Evolutionary conservation across 2,797 vertebrate species (phyloP).

Genomic region (Meda fulgida): DNA sequence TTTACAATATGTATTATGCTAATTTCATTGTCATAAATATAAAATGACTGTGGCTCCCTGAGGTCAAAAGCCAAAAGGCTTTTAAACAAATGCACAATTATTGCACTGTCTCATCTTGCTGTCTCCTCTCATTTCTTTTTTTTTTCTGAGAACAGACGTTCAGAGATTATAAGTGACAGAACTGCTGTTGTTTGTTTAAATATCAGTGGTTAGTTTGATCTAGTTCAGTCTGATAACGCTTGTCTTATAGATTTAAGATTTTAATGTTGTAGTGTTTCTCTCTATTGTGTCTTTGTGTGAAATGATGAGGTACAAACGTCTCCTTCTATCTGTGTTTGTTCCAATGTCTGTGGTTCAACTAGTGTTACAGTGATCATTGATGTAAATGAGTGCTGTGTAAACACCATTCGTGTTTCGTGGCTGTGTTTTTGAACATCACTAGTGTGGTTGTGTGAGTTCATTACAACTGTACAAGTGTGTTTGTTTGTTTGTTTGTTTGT

Average conservation of each 20-base stretch:
- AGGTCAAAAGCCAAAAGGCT: background rate
- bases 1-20: background rate
- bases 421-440: slow-evolving; percentile 21
- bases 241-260: slow-evolving; percentile 15
- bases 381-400: background rate
- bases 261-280: slow-evolving; percentile 14
- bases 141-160: slow-evolving; percentile 54
- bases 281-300: slow-evolving; percentile 8
- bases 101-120: slow-evolving; percentile 43
- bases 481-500: slow-evolving; percentile 24
- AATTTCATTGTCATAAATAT: background rate
- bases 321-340: slow-evolving; percentile 11
- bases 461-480: slow-evolving; percentile 4
- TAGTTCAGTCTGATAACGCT: slow-evolving; percentile 12
- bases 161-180: slow-evolving; percentile 61
- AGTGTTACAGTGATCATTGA: background rate
- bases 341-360: background rate
- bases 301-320: slow-evolving; percentile 4
- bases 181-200: slow-evolving; percentile 44
- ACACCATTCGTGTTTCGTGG: background rate
- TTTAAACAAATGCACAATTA: slow-evolving; percentile 12
- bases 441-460: background rate
- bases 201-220: slow-evolving; percentile 38
- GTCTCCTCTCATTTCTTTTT: slow-evolving; percentile 49
- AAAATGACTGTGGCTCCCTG: background rate